Conservation (phyloP, 2,888 invertebrate genomes). For the Drosophila putrida region DNA sequence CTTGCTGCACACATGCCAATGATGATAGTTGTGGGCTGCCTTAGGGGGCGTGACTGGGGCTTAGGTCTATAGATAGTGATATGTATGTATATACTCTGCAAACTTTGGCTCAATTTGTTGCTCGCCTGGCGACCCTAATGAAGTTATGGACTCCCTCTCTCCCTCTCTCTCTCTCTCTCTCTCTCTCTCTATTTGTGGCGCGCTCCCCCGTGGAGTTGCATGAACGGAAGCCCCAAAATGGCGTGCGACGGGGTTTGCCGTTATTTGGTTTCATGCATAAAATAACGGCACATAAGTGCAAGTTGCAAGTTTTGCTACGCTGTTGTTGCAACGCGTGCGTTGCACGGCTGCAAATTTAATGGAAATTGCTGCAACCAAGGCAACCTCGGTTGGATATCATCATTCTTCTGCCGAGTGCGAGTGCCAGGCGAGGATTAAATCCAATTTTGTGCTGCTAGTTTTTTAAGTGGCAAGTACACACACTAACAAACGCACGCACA, state of each 20-base stretch:
- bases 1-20: conserved; percentile 13
- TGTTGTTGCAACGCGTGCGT: conserved; percentile 8
- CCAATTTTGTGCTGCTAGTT: conserved; percentile 73
- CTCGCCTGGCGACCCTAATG: conserved; percentile 55
- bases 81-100: conserved; percentile 2
- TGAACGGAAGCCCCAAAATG: conserved; percentile 58
- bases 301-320: neutral
- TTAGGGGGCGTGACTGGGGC: neutral
- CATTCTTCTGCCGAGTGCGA: conserved; percentile 10
- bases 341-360: conserved; percentile 70
- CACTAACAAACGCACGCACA: conserved; percentile 8
- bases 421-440: conserved; percentile 56
- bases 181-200: no score
- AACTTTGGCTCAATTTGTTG: conserved; percentile 56
- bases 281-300: conserved; percentile 74
- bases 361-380: conserved; percentile 62
- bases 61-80: conserved; percentile 24
- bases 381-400: conserved; percentile 26
- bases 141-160: conserved; percentile 54
- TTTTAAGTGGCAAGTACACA: conserved; percentile 62
- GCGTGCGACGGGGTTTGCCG: conserved; percentile 32
- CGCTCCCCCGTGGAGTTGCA: conserved; percentile 13
- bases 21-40: conserved; percentile 9
- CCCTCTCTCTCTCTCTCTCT: neutral
- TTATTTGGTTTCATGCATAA: conserved; percentile 80